Conservation (phyloP, 2,113 vertebrate genomes). For the Cololabis saira region DNA sequence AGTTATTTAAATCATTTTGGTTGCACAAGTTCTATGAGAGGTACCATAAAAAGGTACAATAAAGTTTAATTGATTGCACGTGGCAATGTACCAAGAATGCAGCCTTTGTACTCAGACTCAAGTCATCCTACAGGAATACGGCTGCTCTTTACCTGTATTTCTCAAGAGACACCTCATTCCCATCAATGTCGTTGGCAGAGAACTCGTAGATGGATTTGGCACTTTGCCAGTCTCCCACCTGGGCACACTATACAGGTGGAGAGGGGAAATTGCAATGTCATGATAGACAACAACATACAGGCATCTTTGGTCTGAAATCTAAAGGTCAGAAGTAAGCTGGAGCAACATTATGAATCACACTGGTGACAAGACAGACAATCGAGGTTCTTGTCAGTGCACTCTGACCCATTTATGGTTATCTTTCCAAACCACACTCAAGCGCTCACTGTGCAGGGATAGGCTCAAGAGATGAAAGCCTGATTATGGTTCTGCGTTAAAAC, state of each 20-base stretch:
- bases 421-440: neutral
- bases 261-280: rapidly evolving
- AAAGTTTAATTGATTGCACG: too few species aligned
- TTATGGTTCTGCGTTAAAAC: too few species aligned
- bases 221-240: conserved; percentile 84
- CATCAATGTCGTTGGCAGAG: conserved; percentile 90
- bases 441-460: neutral
- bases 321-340: neutral
- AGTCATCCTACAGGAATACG: too few species aligned
- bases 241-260: conserved; percentile 82
- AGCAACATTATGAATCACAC: neutral
- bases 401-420: conserved; percentile 1
- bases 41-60: too few species aligned
- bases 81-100: too few species aligned
- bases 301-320: neutral
- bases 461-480: neutral
- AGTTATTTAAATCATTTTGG: too few species aligned
- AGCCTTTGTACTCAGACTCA: too few species aligned
- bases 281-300: neutral
- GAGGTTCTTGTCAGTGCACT: neutral
- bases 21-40: too few species aligned
- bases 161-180: conserved; percentile 86
- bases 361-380: neutral
- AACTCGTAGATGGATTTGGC: conserved; percentile 91
- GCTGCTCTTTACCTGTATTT: conserved; percentile 86